A percentile compares a stretch with the other conserved stretches of the same genome.
These are phyloP conservation scores for Cephalopholis sonnerati DNA, from an alignment of 2,113 vertebrate species.

Conservation along the genomic window DNA sequence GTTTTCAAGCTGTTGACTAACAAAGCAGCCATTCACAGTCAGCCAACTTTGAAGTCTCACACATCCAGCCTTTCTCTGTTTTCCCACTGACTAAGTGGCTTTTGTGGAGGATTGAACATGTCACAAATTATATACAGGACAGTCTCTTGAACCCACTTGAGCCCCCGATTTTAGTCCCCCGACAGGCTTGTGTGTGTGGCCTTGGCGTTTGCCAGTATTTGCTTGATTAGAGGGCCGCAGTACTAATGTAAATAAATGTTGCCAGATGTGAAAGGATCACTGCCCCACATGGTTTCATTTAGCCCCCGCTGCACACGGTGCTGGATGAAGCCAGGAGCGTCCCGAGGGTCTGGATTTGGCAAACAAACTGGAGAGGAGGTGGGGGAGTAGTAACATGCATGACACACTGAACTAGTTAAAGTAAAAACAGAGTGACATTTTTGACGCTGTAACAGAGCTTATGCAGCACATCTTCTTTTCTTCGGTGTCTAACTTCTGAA, in stretches of 20 bases:
- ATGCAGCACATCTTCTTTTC: background rate
- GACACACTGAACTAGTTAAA: conserved; percentile 11
- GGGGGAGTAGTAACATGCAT: background rate
- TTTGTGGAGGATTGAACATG: conserved; percentile 21
- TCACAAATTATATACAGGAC: conserved; percentile 23
- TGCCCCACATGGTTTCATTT: conserved; percentile 63
- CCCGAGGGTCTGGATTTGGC: conserved; percentile 22
- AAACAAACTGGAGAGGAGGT: conserved; percentile 22
- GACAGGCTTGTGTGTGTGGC: conserved; percentile 61
- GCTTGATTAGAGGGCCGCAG: conserved; percentile 75
- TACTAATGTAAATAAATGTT: conserved; percentile 75
- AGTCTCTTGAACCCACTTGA: conserved; percentile 4
- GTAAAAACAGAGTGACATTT: background rate
- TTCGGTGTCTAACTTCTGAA: conserved; percentile 2
- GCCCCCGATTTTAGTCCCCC: background rate
- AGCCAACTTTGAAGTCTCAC: background rate
- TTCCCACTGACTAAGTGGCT: background rate
- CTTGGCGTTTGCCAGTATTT: conserved; percentile 44
- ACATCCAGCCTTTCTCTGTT: background rate
- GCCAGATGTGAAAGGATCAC: conserved; percentile 73
- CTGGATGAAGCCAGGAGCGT: conserved; percentile 7
- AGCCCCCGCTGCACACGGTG: background rate
- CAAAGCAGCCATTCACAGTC: conserved; percentile 19
- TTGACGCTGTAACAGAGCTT: background rate
- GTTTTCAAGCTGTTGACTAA: conserved; percentile 24